These are phyloP conservation scores for Heliconius hortense DNA, from an alignment of 2,888 invertebrate genomes.

Conservation along the genomic window DNA sequence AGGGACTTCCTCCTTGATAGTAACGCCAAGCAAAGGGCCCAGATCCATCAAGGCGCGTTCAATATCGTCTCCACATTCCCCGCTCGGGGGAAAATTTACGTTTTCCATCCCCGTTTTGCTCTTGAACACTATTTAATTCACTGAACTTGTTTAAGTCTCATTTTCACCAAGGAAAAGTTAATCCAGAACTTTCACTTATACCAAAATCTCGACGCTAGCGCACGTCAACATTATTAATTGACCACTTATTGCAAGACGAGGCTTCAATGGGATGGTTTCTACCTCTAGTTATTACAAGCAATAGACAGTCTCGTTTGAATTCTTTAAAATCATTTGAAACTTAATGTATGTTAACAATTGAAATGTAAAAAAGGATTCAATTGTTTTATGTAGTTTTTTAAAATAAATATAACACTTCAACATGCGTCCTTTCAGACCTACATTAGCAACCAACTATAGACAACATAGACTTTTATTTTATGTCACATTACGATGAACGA, in stretches of 20 bases:
- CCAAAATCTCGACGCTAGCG: slow-evolving; percentile 57
- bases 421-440: slow-evolving; percentile 61
- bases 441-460: slow-evolving; percentile 56
- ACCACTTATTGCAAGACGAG: slow-evolving; percentile 60
- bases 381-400: slow-evolving; percentile 32
- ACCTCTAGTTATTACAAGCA: slow-evolving; percentile 6
- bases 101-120: slow-evolving; percentile 61
- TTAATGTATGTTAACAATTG: slow-evolving; percentile 14
- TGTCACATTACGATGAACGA: slow-evolving; percentile 39
- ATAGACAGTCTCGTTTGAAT: slow-evolving; percentile 3
- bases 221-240: slow-evolving; percentile 72
- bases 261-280: slow-evolving; percentile 49
- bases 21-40: slow-evolving; percentile 71
- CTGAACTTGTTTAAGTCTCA: slow-evolving; percentile 54
- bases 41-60: slow-evolving; percentile 77
- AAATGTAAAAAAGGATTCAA: slow-evolving; percentile 24
- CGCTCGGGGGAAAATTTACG: slow-evolving; percentile 66
- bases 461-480: slow-evolving; percentile 48
- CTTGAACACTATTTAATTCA: slow-evolving; percentile 45
- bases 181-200: slow-evolving; percentile 68
- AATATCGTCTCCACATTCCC: slow-evolving; percentile 74
- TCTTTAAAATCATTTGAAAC: slow-evolving; percentile 9
- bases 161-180: slow-evolving; percentile 54
- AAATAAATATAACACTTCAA: slow-evolving; percentile 43
- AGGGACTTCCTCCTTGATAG: slow-evolving; percentile 73